Base-by-base conservation (phyloP, 1,140 invertebrate genomes). In the Linepithema humile region DNA sequence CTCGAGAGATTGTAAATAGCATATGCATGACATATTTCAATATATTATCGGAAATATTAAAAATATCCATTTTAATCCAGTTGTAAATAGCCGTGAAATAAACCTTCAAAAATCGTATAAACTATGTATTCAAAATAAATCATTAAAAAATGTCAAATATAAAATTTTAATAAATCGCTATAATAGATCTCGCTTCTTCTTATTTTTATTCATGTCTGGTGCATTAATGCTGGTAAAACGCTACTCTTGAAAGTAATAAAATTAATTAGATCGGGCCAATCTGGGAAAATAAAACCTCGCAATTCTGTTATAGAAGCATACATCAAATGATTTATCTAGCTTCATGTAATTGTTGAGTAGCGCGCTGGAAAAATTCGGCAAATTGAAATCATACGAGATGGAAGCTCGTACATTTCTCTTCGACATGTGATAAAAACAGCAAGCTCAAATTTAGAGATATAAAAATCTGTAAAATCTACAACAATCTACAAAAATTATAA, bases 191-290 rank as follows among this genome's bases (percentile, higher is more conserved):
- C n/a, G 12, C 2, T 43, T 1, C 48, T 38, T 23, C 1, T 12
- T 4, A 12, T 77, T 77, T 12, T 35, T 64, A 38, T 74, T 59
- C 15, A 64, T 0, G 4, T 23, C n/a, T 23, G 0, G 65, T 50
- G 15, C 15, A 65, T 48, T 48, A 0, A 1, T 26, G 26, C 1
- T 6, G 23, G 10, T 26, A 10, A 29, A 43, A 77, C 32, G 29
- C 4, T 38, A 35, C 7, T 43, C 26, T 45, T 62, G 17, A 6
- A 29, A 15, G 15, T 32, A 48, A 53, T n/a, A 29, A 77, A 65
- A 77, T 65, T 65, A 65, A 74, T 43, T 57, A 73, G 23, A 20
- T 43, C 15, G 35, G 15, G 53, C 15, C 43, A 57, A 55, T 60
- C 20, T 77, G 12, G 2, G 7, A 32, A 48, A 35, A 60, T 10